phyloP scores from a whole-genome alignment of 2,113 vertebrate species.

The Melanerpes aurifrons region DNA sequence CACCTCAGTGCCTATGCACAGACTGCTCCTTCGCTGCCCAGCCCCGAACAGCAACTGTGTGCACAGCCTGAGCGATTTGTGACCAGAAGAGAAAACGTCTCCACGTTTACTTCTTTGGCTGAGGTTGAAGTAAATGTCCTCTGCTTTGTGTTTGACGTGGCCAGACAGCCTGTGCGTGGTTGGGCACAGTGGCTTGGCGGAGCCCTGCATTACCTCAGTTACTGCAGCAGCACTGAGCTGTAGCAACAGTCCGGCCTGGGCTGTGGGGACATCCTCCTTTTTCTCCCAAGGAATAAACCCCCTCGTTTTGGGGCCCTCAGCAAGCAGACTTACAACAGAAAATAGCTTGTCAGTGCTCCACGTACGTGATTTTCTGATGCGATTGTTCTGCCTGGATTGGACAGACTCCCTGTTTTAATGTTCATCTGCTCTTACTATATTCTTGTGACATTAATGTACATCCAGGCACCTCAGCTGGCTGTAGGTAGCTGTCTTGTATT shows the following conservation, averaged over 20 bases:
- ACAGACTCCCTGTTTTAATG: not conserved
- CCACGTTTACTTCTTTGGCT: not conserved
- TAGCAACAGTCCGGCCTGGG: not conserved
- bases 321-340: not conserved
- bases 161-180: not conserved
- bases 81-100: accelerated
- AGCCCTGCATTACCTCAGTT: not conserved
- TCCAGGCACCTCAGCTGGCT: not conserved
- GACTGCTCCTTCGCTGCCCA: accelerated
- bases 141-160: not conserved
- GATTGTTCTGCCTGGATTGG: not conserved
- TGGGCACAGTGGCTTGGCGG: not conserved
- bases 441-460: not conserved
- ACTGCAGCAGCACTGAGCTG: not conserved
- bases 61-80: not conserved
- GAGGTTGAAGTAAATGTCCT: not conserved
- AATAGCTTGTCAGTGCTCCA: accelerated
- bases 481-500: not conserved
- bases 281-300: not conserved
- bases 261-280: not conserved
- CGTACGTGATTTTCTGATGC: not conserved
- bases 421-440: not conserved
- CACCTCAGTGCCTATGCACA: accelerated
- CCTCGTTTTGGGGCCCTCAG: not conserved
- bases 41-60: accelerated